A percentile compares a stretch with the other conserved stretches of the same genome.
phyloP scores from a whole-genome alignment of 2,888 invertebrate species.

The Artemia sinica region DNA sequence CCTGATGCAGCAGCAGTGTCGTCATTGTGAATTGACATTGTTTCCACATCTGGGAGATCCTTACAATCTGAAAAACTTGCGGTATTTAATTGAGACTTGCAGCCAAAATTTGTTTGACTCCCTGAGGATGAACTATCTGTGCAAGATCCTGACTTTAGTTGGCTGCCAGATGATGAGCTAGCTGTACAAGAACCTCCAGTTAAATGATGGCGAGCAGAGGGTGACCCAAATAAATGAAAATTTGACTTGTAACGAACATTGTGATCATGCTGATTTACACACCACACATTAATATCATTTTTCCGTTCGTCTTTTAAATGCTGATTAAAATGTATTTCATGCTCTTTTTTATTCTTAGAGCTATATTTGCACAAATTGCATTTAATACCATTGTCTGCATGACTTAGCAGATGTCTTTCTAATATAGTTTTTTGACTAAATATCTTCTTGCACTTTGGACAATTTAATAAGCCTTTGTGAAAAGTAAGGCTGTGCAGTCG shows the following conservation, averaged over 20 bases:
- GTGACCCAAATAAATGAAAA: no score
- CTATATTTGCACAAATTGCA: neutral
- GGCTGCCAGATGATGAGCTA: neutral
- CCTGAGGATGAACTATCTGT: neutral
- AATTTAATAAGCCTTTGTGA: neutral
- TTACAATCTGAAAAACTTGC: neutral
- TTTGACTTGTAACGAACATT: no score
- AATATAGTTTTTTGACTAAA: neutral
- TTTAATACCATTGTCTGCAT: neutral
- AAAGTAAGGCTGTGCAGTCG: neutral
- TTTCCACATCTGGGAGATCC: neutral
- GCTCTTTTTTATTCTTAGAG: neutral
- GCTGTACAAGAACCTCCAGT: conserved; percentile 11
- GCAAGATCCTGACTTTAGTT: neutral
- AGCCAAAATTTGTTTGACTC: neutral
- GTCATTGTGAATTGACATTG: neutral
- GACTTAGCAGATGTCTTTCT: conserved; percentile 12
- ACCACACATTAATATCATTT: no score
- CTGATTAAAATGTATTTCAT: neutral
- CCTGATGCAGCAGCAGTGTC: no score
- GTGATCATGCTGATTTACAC: no score
- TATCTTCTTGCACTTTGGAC: neutral
- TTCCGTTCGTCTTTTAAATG: neutral
- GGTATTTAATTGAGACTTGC: neutral
- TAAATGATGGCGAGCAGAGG: neutral